These are phyloP conservation scores for Rhizoglyphus robini DNA, from an alignment of 1,140 invertebrate species.

Conservation along the genomic window DNA sequence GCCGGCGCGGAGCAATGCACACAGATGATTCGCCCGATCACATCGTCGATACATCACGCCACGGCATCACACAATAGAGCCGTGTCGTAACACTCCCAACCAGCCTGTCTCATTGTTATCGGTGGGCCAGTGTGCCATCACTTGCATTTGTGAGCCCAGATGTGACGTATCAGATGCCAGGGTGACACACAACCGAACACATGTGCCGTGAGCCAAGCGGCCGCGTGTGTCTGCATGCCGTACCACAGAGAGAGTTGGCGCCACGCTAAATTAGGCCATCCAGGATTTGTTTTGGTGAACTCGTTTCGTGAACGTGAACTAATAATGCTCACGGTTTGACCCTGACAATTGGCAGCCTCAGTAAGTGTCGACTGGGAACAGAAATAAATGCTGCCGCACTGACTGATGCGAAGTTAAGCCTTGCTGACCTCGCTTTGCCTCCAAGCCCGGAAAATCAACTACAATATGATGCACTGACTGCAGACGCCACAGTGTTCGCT, in stretches of 20 bases:
- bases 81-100: neutral
- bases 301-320: conserved; percentile 12
- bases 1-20: neutral
- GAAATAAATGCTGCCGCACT: neutral
- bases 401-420: neutral
- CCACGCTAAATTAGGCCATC: conserved; percentile 5
- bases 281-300: conserved; percentile 8
- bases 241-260: neutral
- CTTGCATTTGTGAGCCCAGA: neutral
- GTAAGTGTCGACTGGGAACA: neutral
- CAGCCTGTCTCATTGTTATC: neutral
- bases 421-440: neutral
- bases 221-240: neutral
- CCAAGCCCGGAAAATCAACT: neutral
- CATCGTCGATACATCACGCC: neutral
- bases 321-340: conserved; percentile 9
- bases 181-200: neutral
- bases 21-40: neutral
- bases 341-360: neutral
- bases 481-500: no score
- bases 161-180: neutral
- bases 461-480: neutral
- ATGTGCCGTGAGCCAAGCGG: neutral
- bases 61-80: neutral
- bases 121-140: no score